These are phyloP conservation scores for Macquaria australasica DNA, from an alignment of 2,113 vertebrate species.

Conservation along the genomic window DNA sequence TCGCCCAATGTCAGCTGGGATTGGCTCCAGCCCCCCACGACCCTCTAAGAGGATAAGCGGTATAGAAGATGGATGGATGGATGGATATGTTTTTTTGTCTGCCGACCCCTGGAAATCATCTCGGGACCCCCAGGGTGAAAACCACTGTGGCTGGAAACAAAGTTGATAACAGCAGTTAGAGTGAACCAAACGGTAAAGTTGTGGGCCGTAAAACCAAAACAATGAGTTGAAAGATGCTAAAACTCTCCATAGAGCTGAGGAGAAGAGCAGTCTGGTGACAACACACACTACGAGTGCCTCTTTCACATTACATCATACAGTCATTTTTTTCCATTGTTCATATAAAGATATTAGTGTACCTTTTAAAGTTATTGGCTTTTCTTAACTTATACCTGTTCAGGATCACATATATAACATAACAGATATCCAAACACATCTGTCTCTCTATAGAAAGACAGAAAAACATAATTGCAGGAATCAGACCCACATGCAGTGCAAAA, in stretches of 20 bases:
- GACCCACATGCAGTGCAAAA: not conserved
- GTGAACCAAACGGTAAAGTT: not conserved
- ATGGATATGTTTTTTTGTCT: too few relatives aligned
- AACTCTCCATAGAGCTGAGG: too few relatives aligned
- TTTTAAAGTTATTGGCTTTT: not conserved
- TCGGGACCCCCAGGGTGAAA: too few relatives aligned
- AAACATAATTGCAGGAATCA: not conserved
- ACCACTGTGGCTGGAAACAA: not conserved
- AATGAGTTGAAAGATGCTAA: not conserved
- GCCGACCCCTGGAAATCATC: too few relatives aligned
- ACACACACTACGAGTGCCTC: too few relatives aligned
- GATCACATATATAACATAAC: not conserved
- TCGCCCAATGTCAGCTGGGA: too few relatives aligned
- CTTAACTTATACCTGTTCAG: not conserved
- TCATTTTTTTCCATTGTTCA: not conserved
- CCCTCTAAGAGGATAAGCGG: too few relatives aligned
- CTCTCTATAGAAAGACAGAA: not conserved
- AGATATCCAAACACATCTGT: not conserved
- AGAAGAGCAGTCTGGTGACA: not conserved
- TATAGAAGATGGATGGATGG: too few relatives aligned
- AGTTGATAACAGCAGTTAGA: not conserved
- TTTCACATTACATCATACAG: too few relatives aligned
- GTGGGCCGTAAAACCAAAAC: not conserved
- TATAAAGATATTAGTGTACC: constrained; percentile 4
- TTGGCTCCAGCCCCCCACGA: too few relatives aligned